Evolutionary conservation across 2,888 invertebrate genomes (phyloP).

Genomic region (Cataglyphis altisquamis): DNA sequence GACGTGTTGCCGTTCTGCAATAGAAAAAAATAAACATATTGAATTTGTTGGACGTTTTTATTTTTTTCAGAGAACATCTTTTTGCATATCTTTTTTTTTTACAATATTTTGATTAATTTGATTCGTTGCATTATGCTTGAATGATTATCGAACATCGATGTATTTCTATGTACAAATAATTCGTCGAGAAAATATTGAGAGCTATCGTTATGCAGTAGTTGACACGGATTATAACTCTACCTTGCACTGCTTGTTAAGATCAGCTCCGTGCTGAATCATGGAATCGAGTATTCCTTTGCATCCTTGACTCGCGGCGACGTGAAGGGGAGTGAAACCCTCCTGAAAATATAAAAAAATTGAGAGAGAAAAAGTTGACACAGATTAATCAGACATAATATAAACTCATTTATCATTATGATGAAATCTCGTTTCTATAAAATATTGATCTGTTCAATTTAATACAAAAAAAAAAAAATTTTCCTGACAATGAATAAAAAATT

Average conservation of each 20-base stretch:
- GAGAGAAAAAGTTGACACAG: not conserved
- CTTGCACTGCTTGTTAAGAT: constrained; percentile 90
- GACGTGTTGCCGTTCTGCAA: constrained; percentile 90
- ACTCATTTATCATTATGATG: not conserved
- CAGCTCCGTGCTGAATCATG: constrained; percentile 89
- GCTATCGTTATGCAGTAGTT: constrained; percentile 7
- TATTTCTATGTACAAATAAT: constrained; percentile 37
- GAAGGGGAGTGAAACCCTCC: constrained; percentile 90
- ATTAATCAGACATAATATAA: constrained; percentile 18
- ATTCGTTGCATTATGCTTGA: not conserved
- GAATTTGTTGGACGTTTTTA: not conserved
- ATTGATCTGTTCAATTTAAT: not conserved
- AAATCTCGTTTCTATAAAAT: not conserved
- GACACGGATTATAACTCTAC: constrained; percentile 83
- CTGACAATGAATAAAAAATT: not conserved
- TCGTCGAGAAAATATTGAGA: constrained; percentile 15
- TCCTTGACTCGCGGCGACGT: constrained; percentile 91
- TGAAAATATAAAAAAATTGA: constrained; percentile 80
- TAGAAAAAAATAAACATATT: not conserved
- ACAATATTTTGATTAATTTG: not conserved
- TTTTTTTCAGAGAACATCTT: not conserved
- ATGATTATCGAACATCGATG: not conserved
- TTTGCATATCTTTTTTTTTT: not conserved
- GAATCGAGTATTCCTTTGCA: constrained; percentile 90
- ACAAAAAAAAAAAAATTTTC: not conserved